Conservation (phyloP, 2,113 vertebrate genomes). For the Phalacrocorax aristotelis region DNA sequence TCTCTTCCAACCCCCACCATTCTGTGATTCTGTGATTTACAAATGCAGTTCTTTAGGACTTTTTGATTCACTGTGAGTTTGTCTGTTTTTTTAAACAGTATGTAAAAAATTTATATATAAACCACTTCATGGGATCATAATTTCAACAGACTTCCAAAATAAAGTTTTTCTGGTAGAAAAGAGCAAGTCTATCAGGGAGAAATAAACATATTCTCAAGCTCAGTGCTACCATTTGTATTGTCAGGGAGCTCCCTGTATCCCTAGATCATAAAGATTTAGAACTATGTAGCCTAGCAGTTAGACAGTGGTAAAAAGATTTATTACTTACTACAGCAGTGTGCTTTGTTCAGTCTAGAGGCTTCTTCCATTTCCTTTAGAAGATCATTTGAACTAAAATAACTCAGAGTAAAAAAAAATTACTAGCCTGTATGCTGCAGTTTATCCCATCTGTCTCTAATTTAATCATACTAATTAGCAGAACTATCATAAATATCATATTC, state of each 20-base stretch:
- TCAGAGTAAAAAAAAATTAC: background rate
- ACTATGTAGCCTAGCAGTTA: background rate
- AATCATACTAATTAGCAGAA: conserved; percentile 36
- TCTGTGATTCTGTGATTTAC: background rate
- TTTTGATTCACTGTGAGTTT: background rate
- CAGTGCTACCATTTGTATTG: background rate
- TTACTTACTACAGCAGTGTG: background rate
- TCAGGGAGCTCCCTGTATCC: background rate
- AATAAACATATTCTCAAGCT: background rate
- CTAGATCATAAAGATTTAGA: background rate
- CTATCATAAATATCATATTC: conserved; percentile 34
- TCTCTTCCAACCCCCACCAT: too few relatives aligned
- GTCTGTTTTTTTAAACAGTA: background rate
- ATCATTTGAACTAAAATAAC: background rate
- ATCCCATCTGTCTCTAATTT: conserved; percentile 25
- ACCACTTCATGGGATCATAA: background rate
- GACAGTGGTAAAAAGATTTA: background rate
- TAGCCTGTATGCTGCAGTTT: background rate
- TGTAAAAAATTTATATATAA: background rate
- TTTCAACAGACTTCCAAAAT: background rate
- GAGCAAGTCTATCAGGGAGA: background rate
- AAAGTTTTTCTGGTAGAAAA: background rate
- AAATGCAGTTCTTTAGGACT: background rate
- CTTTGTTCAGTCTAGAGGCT: background rate
- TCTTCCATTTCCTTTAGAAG: background rate